Base-by-base conservation (phyloP, 1,140 invertebrate genomes). In the Euura saliciscinereae region DNA sequence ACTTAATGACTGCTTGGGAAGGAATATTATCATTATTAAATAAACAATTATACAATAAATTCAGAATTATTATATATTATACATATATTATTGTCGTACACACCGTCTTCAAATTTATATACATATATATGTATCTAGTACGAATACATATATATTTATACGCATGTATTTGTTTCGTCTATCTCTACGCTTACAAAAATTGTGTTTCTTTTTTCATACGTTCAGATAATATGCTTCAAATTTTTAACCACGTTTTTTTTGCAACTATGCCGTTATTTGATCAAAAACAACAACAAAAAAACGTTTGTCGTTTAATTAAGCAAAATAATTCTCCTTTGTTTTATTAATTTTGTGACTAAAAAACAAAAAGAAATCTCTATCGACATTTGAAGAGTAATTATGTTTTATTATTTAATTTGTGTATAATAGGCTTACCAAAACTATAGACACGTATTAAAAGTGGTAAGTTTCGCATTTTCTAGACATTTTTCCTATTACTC, bases 1-100 rank as follows among this genome's bases (percentile, higher is more conserved):
- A 67, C 43, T 67, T 67, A 67, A 67, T 67, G 66, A 67, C 66
- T 67, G 66, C 66, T 67, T 67, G 66, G 66, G 66, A 67, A 67
- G 66, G 66, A 67, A 67, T 67, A 67, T 67, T 67, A 67, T 67
- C 11, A 67, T 67, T 67, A 67, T 28, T 0, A 44, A 67, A 28
- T 67, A 67, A 67, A 67, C 66, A 44, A 67, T 67, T 67, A 67
- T 42, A 67, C 66, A 67, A 67, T 67, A 67, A 42, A 59, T 59
- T 8, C 51, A 59, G 13, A 59, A 59, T 11, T 11, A 4, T 59
- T 59, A 59, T 59, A 59, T 59, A 59, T n/a, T 59, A 59, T 59
- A n/a, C 51, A 59, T 59, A 59, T 59, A n/a, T 28, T 28, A 28
- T 28, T 28, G 28, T 28, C 28, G 28, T 28, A 28, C 28, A 28